Evolutionary conservation across 2,888 invertebrate genomes (phyloP), one percentile per base, ranked within the genome.

Genomic region (Lagria hirta): DNA sequence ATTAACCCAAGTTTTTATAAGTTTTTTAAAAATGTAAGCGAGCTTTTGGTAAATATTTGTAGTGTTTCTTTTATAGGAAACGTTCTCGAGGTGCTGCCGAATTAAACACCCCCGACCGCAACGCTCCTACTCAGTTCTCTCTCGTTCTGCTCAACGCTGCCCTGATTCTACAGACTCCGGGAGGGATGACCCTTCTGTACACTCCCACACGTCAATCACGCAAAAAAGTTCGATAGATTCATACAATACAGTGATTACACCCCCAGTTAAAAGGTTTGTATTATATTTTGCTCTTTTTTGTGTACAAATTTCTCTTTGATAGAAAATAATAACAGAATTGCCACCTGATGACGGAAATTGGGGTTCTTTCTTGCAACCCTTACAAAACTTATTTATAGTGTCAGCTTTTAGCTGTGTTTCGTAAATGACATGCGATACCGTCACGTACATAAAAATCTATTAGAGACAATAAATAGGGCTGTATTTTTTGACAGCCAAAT

Each of bases 101-200:
- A 29, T 58, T 22, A 38, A 51, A 28, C 52, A 52, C 34, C 36
- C 55, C 42, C 50, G 52, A 26, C 57, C 61, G 24, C 55, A 62
- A 43, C 52, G 61, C 36, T 60, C 61, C 21, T 62, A 64, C 50
- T 62, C 62, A 23, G 60, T 54, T 26, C 51, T 64, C 41, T 64
- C 62, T 48, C 62, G 57, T 38, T 63, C 60, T 29, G 58, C 55
- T 43, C 44, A 54, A 27, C 56, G 57, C 20, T 57, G 55, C 23
- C 58, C 56, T n/a, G 62, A 62, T 28, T 61, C 63, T 5, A 60
- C 57, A 18, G 62, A 62, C 35, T 61, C 62, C 7, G 62, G 59
- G 32, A 56, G 57, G 34, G 61, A 64, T 27, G 59, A 62, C 16
- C 45, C 52, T 32, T 58, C 60, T 3, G 30, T 55, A 11, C 61